phyloP scores from a whole-genome alignment of 2,113 vertebrate species.

The Polypterus bichir region DNA sequence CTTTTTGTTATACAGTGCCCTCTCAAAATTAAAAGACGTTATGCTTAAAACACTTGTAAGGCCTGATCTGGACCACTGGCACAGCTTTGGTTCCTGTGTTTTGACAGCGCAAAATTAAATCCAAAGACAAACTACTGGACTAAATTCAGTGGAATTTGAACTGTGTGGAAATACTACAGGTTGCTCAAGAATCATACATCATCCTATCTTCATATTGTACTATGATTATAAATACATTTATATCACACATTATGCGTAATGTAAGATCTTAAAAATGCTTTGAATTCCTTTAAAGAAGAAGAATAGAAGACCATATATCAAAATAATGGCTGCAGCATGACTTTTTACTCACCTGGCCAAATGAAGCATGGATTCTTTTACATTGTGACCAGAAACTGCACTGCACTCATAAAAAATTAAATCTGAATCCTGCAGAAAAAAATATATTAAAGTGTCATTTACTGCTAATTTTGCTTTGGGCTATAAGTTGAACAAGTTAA shows the following conservation, averaged over 20 bases:
- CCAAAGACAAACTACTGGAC: too few species aligned
- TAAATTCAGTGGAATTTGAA: not conserved
- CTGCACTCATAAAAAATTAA: constrained; percentile 85
- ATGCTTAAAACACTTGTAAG: too few species aligned
- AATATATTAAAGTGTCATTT: constrained; percentile 3
- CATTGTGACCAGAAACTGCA: constrained; percentile 65
- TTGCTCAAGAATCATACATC: not conserved
- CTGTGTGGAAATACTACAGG: not conserved
- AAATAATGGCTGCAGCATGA: too few species aligned
- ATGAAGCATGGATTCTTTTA: constrained; percentile 58
- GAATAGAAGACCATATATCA: too few species aligned
- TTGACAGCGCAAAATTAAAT: too few species aligned
- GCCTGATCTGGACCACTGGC: too few species aligned
- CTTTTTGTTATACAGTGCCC: too few species aligned
- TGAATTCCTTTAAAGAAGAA: too few species aligned
- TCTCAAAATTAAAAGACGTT: too few species aligned
- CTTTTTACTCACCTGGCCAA: constrained; percentile 61
- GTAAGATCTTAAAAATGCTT: not conserved
- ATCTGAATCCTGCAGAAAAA: constrained; percentile 51
- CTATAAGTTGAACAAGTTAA: too few species aligned
- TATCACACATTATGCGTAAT: not conserved
- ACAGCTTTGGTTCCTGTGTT: too few species aligned
- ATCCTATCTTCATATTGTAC: not conserved
- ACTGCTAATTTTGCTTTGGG: too few species aligned
- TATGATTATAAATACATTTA: not conserved